phyloP scores from a whole-genome alignment of 1,140 invertebrate species.

The Dendrolimus punctatus region DNA sequence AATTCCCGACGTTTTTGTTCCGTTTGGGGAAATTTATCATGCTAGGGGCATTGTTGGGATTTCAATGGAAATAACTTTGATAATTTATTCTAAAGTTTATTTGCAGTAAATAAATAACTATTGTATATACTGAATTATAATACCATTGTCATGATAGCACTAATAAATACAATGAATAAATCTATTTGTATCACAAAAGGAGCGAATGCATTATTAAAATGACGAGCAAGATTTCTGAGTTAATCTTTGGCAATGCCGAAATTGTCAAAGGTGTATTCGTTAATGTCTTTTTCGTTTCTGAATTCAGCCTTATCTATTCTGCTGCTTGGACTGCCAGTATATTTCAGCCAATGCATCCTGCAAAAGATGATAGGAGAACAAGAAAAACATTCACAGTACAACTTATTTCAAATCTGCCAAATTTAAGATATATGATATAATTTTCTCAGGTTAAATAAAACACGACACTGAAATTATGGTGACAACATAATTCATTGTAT shows the following conservation, averaged over 20 bases:
- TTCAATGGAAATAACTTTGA: constrained; percentile 2
- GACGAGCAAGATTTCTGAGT: constrained; percentile 10
- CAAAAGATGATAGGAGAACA: constrained; percentile 14
- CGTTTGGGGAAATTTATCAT: constrained; percentile 2
- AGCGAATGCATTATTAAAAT: neutral
- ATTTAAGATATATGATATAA: too few species aligned
- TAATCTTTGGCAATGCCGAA: constrained; percentile 60
- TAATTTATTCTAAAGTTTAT: constrained; percentile 2
- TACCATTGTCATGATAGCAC: too few species aligned
- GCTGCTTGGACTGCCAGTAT: constrained; percentile 78
- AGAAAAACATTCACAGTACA: too few species aligned
- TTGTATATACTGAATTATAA: too few species aligned
- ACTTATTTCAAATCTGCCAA: too few species aligned
- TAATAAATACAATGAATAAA: too few species aligned
- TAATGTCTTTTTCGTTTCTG: constrained; percentile 73
- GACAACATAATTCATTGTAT: too few species aligned
- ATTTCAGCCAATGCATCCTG: constrained; percentile 81
- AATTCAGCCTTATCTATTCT: constrained; percentile 79
- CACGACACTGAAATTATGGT: too few species aligned
- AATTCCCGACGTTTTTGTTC: constrained; percentile 16
- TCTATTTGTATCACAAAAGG: too few species aligned
- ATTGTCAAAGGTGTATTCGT: constrained; percentile 43
- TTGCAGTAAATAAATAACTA: too few species aligned
- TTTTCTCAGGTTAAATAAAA: too few species aligned
- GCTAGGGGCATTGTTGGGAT: neutral